Evolutionary conservation across 2,888 invertebrate species (phyloP), one percentile per base, ranked within the genome.

Genomic region (Pristionchus mayeri): DNA sequence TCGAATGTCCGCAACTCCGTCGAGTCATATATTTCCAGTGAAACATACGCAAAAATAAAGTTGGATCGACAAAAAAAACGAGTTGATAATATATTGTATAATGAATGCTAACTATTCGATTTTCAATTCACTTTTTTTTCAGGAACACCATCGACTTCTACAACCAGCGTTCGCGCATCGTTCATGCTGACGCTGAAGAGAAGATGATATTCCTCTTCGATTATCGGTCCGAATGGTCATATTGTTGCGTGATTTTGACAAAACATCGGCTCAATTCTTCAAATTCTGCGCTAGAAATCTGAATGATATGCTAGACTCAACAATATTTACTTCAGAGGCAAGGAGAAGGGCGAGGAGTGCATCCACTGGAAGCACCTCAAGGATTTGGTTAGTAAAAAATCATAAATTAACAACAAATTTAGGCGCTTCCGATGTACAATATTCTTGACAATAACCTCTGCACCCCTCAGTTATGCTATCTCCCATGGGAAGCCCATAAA

Each of bases 151-250:
- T 89, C 57, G 88, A 86, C 16, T 85, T 87, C 81, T 90, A 87
- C 85, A 88, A 90, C 67, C 85, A 87, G 50, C 87, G 90, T 3
- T 88, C 90, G 13, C 83, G 90, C n/a, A 83, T 88, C 7, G 79
- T 85, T 7, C 85, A 88, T 50, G 85, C 83, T 24, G 85, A 91
- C 67, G 88, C 87, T 16, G 89, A 91, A 40, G 90, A 90, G 54
- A 85, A 85, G 48, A 86, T 89, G 60, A 85, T 84, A 0, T 75
- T 84, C 52, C 40, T 84, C 13, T 84, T 84, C 24, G 84, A 84
- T 54, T 84, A 84, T 84, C 52, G 84, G 54, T 48, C 13, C 13
- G 6, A 44, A n/a, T 30, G 16, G 40, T 11, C 4, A 63, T 63
- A 21, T 30, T 30, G 63, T 30, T 30, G 52, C 13, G 24, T 57